phyloP scores from a whole-genome alignment of 2,888 invertebrate genomes.

The Chironomus riparius region DNA sequence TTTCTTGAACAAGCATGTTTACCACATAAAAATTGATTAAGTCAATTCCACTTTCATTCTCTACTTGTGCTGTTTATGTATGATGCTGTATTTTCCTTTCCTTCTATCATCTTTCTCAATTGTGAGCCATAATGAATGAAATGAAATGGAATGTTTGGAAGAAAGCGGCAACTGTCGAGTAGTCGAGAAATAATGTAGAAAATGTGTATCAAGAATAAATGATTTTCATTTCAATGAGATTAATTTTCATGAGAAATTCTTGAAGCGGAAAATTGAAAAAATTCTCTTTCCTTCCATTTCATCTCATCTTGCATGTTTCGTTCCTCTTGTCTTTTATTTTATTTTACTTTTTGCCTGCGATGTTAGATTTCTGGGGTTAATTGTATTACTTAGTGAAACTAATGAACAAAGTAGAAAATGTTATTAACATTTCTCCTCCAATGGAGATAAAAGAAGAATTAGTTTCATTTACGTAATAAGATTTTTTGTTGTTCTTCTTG shows the following conservation, averaged over 20 bases:
- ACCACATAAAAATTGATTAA: constrained; percentile 26
- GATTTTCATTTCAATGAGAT: constrained; percentile 11
- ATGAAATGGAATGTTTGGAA: not conserved
- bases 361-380: constrained; percentile 1
- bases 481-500: too few species aligned
- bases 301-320: too few species aligned
- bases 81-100: not conserved
- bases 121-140: not conserved
- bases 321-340: too few species aligned
- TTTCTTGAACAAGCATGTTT: constrained; percentile 19
- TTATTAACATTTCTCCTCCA: not conserved
- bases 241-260: constrained; percentile 21
- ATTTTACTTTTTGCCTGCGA: not conserved
- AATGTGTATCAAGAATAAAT: too few species aligned
- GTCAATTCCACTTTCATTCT: constrained; percentile 15
- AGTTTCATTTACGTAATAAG: not conserved
- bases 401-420: not conserved
- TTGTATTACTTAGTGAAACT: constrained; percentile 1
- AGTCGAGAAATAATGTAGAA: not conserved
- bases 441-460: not conserved
- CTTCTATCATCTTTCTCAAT: not conserved
- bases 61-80: not conserved
- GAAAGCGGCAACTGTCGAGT: not conserved
- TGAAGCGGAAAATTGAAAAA: constrained; percentile 23
- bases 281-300: not conserved